Base-by-base conservation (phyloP, 2,888 invertebrate genomes). In the Halictus quadricinctus region DNA sequence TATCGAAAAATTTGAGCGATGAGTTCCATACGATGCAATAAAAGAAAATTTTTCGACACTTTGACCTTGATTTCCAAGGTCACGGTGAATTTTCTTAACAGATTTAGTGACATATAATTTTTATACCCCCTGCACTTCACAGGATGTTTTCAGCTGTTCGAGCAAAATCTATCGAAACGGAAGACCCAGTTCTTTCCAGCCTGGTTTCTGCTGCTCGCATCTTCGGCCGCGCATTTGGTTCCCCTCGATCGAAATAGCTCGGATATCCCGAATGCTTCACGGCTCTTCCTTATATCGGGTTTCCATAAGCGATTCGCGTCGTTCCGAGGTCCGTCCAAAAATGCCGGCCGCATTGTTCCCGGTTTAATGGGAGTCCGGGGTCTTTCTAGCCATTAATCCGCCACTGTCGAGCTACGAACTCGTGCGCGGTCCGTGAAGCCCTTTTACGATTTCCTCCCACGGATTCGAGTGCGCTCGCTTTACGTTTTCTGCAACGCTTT, bases 381-480 rank as follows among this genome's bases (percentile, higher is more conserved):
- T 87, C 79, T 87, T 60, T 78, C 86, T 69, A 64, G 86, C 86
- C 86, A 87, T 87, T 87, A 87, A 87, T 87, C 86, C 86, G 86
- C 86, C 77, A 86, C 86, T 80, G 86, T 87, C 86, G 86, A 50
- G 77, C n/a, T n/a, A 29, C 18, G 66, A 81, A 80, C 83, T 86
- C 86, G 83, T 83, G 54, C 54, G 86, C 86, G 85, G 81, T 84
- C 81, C 88, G 84, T 85, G 87, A 84, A 84, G 88, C 86, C 88
- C 83, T 82, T 89, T 88, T 88, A 87, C 88, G 88, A 86, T 90
- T 88, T 86, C 89, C 89, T 88, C 88, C 86, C 86, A 84, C 88
- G 84, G 88, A 80, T 79, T 79, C 79, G 82, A 77, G 76, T 70
- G 86, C 76, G 82, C 72, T 15, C 46, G 21, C 41, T 43, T 43